Evolutionary conservation across 2,113 vertebrate species (phyloP).

Genomic region (Morone saxatilis): DNA sequence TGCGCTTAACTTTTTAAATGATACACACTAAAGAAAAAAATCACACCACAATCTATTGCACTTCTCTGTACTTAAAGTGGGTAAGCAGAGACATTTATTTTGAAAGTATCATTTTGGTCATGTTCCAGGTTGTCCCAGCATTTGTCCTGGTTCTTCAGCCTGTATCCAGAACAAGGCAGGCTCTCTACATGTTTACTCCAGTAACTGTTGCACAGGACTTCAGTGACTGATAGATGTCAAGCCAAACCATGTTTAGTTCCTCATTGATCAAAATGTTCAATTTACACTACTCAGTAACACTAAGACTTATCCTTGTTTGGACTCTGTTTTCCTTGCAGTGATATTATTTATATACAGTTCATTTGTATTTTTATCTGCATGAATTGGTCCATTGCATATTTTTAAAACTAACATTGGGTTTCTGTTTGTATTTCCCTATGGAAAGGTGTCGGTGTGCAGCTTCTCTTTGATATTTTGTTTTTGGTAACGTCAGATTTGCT

Average conservation of each 20-base stretch:
- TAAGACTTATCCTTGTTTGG: conserved; percentile 13
- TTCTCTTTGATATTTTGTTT: conserved; percentile 24
- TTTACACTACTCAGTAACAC: conserved; percentile 30
- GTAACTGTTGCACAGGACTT: conserved; percentile 7
- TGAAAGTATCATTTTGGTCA: background rate
- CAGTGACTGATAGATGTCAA: background rate
- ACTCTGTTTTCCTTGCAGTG: background rate
- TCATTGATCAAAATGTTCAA: conserved; percentile 3
- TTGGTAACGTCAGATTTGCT: conserved; percentile 24
- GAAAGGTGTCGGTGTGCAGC: conserved; percentile 30
- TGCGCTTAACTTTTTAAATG: background rate
- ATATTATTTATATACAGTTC: conserved; percentile 56
- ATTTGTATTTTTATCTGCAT: conserved; percentile 38
- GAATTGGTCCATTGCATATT: conserved; percentile 31
- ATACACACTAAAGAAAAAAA: background rate
- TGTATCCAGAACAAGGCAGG: background rate
- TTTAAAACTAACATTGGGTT: conserved; percentile 45
- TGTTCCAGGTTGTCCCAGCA: background rate
- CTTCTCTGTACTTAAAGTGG: background rate
- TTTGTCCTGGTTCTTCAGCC: conserved; percentile 2
- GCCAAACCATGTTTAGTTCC: background rate
- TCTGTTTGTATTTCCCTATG: conserved; percentile 35
- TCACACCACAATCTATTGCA: conserved; percentile 4
- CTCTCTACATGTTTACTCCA: conserved; percentile 36
- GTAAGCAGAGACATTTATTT: background rate